Conservation (phyloP, 2,888 invertebrate genomes). For the Drosophila borborema region DNA sequence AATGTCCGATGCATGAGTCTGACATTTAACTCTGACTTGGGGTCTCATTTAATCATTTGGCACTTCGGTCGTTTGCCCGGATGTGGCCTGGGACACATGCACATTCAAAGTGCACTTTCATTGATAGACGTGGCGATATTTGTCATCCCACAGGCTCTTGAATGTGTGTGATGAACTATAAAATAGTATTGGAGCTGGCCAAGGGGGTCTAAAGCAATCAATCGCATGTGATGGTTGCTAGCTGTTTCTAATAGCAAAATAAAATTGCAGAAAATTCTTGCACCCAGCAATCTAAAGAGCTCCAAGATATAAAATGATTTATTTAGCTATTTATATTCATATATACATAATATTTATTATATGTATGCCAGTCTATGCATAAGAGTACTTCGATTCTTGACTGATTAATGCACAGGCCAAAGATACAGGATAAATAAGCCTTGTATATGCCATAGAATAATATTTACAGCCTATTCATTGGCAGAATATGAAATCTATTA, state of each 20-base stretch:
- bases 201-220: conserved; percentile 9
- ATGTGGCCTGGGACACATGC: conserved; percentile 6
- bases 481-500: too few relatives aligned
- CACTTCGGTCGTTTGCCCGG: conserved; percentile 28
- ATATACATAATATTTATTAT: too few relatives aligned
- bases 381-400: neutral
- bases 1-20: conserved; percentile 13
- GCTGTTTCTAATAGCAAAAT: conserved; percentile 1
- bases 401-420: neutral
- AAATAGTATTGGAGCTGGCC: conserved; percentile 2
- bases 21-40: conserved; percentile 24
- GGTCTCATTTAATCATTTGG: conserved; percentile 42
- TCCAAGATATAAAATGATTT: neutral
- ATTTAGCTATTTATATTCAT: neutral
- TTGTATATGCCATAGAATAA: neutral
- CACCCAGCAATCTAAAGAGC: neutral
- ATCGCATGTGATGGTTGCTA: neutral
- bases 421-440: too few relatives aligned
- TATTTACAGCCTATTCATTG: too few relatives aligned
- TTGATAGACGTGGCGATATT: conserved; percentile 41
- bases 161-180: conserved; percentile 17
- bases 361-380: too few relatives aligned
- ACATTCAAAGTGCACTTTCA: conserved; percentile 30
- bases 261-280: neutral
- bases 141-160: conserved; percentile 26